Conservation (phyloP, 2,797 vertebrate genomes). For the Menidia menidia region DNA sequence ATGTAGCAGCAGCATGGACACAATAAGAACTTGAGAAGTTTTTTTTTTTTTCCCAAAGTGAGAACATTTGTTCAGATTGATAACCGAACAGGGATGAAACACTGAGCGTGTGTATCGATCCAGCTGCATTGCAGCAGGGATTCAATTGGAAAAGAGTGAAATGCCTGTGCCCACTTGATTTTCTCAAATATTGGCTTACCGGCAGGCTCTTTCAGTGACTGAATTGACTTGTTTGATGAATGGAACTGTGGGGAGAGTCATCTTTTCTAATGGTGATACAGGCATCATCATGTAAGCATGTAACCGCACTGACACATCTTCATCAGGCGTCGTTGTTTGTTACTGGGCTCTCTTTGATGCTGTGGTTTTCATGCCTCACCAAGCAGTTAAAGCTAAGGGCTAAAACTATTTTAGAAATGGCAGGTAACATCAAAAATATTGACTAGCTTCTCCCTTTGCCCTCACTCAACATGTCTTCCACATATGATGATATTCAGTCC, state of each 20-base stretch:
- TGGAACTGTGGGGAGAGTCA: background rate
- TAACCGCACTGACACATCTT: background rate
- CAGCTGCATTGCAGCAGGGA: constrained; percentile 5
- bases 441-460: background rate
- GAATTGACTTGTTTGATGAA: background rate
- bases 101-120: constrained; percentile 47
- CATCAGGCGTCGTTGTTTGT: background rate
- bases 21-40: constrained; percentile 16
- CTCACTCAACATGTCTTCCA: background rate
- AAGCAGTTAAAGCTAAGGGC: background rate
- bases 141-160: constrained; percentile 8
- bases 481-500: background rate
- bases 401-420: background rate
- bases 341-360: background rate
- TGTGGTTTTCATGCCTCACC: background rate
- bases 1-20: constrained; percentile 23
- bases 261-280: too few species aligned
- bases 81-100: constrained; percentile 26
- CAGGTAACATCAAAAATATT: background rate
- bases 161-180: background rate
- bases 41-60: constrained; percentile 10
- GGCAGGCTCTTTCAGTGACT: background rate
- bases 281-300: background rate
- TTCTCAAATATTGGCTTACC: background rate
- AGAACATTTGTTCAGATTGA: constrained; percentile 45